A percentile compares a stretch with the other conserved stretches of the same genome.
Evolutionary conservation across 1,140 invertebrate species (phyloP).

Genomic region (Dermatophagoides farinae): DNA sequence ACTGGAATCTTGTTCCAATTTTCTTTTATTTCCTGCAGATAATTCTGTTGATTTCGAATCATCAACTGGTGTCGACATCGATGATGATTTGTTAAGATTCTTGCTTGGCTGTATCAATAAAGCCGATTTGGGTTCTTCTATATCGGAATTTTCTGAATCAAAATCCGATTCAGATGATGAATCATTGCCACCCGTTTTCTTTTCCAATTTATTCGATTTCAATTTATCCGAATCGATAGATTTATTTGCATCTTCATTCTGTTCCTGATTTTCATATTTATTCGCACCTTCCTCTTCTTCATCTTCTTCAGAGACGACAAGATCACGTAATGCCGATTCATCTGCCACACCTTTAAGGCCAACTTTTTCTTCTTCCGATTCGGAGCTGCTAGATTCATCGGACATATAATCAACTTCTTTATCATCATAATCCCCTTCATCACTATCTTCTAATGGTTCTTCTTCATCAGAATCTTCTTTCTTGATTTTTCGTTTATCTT

Average conservation of each 20-base stretch:
- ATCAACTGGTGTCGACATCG: too few relatives aligned
- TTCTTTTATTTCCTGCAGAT: background rate
- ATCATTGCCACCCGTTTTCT: conserved; percentile 12
- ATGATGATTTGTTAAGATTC: background rate
- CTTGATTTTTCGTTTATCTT: conserved; percentile 23
- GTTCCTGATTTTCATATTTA: conserved; percentile 21
- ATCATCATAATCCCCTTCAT: conserved; percentile 87
- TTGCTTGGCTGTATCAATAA: conserved; percentile 21
- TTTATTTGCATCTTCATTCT: conserved; percentile 20
- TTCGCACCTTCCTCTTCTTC: conserved; percentile 44
- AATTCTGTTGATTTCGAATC: background rate
- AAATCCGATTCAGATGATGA: conserved; percentile 37
- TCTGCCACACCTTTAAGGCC: conserved; percentile 55
- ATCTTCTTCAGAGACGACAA: conserved; percentile 72
- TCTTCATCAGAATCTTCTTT: conserved; percentile 51
- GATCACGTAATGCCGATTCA: conserved; percentile 63
- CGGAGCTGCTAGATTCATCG: conserved; percentile 36
- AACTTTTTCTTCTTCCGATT: conserved; percentile 45
- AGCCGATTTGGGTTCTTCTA: conserved; percentile 24
- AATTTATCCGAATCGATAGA: too few relatives aligned
- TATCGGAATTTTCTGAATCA: conserved; percentile 11
- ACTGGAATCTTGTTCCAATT: background rate
- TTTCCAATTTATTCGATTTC: conserved; percentile 18
- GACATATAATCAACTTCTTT: conserved; percentile 45
- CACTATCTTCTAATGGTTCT: conserved; percentile 81